Evolutionary conservation across 2,888 invertebrate genomes (phyloP).

Genomic region (Drosophila imparisetae): DNA sequence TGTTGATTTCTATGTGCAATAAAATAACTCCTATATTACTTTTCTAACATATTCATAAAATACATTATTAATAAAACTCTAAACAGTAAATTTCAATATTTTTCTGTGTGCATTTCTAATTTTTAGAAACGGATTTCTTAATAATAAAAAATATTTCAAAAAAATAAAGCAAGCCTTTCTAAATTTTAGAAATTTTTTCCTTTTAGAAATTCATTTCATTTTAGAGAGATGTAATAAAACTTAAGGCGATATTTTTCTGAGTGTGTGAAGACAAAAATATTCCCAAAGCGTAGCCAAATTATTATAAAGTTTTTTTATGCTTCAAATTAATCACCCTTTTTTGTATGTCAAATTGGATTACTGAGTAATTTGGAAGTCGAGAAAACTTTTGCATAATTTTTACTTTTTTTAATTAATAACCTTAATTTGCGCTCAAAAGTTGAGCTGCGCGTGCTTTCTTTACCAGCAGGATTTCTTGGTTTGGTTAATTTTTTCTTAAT

Average conservation of each 20-base stretch:
- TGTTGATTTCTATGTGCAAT: not conserved
- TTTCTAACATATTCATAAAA: too few relatives aligned
- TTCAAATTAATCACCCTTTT: not conserved
- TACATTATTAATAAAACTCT: not conserved
- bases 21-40: not conserved
- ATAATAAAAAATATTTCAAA: too few relatives aligned
- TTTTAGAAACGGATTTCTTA: not conserved
- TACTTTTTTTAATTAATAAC: not conserved
- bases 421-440: not conserved
- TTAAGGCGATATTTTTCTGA: not conserved
- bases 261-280: not conserved
- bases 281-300: not conserved
- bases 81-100: not conserved
- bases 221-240: too few relatives aligned
- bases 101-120: not conserved
- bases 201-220: too few relatives aligned
- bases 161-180: too few relatives aligned
- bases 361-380: not conserved
- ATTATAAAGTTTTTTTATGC: not conserved
- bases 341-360: not conserved
- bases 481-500: not conserved
- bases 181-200: too few relatives aligned
- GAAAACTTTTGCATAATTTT: not conserved
- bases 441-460: not conserved
- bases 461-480: not conserved